Base-by-base conservation (phyloP, 2,797 vertebrate genomes). In the Sardinella longiceps region DNA sequence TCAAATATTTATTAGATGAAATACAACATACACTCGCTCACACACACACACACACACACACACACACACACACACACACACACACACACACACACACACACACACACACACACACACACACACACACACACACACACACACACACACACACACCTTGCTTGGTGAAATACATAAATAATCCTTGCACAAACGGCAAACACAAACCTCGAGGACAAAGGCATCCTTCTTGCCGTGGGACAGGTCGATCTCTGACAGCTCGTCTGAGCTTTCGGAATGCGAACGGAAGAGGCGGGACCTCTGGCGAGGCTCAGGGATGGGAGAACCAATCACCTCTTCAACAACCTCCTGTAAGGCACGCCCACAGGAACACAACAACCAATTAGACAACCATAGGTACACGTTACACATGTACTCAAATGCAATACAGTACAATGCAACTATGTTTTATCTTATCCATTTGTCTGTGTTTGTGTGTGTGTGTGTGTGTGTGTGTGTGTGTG, bases 171-270 rank as follows among this genome's bases (percentile, higher is more conserved):
- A 1, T 11, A 5, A 43, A 43, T 43, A 7, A 48, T 48, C 46
- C 46, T 48, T 1, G 18, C 2, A 70, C 5, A 2, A 6, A 60
- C 56, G 63, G 23, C 33, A 43, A 15, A 43, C 45, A 84, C 84
- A 53, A 89, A 97, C 98, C 97, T 99, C 98, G 89, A 99, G 93
- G 70, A 99, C 98, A 88, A 99, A 99, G 84, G 98, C 98, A 87
- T 99, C 98, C 92, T 99, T 99, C 89, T 99, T 99, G 23, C 98
- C 98, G 81, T 99, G 98, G 5, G 98, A 99, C 84, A 99, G 95
- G 86, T 99, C 98, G 85, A 99, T 93, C 89, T 99, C 98, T 86
- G 95, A 96, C 82, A 98, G 93, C 94, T 99, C 98, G 80, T 99
- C 98, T 20, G 98, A 99, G 89, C 98, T 99, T 94, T 99, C 98